Evolutionary conservation across 2,888 invertebrate genomes (phyloP).

Genomic region (Nysson spinosus): DNA sequence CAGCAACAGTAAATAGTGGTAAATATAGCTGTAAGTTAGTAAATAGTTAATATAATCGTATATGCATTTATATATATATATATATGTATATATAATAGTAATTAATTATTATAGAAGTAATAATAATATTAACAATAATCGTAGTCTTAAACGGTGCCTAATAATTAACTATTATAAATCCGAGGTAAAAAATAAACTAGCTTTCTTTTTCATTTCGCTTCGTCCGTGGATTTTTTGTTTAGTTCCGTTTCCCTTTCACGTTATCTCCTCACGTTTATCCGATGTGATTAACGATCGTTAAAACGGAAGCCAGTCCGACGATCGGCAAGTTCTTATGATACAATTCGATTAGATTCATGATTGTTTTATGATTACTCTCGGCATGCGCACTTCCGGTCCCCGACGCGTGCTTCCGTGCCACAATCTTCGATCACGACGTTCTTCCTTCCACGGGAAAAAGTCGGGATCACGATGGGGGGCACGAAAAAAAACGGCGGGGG

Average conservation of each 20-base stretch:
- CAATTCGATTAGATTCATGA: constrained; percentile 57
- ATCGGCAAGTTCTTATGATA: constrained; percentile 59
- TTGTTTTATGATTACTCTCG: constrained; percentile 12
- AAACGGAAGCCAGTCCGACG: constrained; percentile 58
- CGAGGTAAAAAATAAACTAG: constrained; percentile 63
- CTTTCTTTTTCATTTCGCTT: no score
- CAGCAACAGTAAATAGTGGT: constrained; percentile 56
- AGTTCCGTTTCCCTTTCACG: no score
- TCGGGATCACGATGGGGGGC: no score
- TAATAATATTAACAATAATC: constrained; percentile 63
- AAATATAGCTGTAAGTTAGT: constrained; percentile 36
- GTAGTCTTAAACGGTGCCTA: constrained; percentile 60
- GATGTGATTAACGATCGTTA: constrained; percentile 38
- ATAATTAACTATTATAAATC: constrained; percentile 63
- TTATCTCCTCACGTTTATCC: no score
- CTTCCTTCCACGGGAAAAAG: no score
- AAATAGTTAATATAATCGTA: constrained; percentile 60
- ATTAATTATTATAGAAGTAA: constrained; percentile 61
- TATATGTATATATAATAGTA: constrained; percentile 55
- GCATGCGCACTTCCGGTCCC: neutral
- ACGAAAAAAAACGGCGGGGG: no score
- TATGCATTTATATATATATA: no score
- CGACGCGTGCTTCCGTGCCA: neutral
- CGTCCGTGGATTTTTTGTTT: no score
- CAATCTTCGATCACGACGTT: neutral